phyloP scores from a whole-genome alignment of 2,888 invertebrate species.

The Temnothorax rugatulus region DNA sequence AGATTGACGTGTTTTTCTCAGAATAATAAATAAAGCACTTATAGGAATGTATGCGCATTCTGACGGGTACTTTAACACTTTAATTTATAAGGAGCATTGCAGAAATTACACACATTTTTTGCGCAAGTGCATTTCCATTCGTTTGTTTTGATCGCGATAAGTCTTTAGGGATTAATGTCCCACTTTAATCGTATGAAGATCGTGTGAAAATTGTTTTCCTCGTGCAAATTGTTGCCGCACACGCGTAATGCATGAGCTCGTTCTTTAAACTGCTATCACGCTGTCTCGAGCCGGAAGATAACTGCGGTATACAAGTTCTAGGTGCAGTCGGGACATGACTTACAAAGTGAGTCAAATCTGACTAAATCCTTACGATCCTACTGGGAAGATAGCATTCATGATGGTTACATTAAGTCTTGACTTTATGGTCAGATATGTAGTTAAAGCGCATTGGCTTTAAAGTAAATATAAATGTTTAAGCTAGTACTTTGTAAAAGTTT shows the following conservation, averaged over 20 bases:
- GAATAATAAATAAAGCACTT: conserved; percentile 2
- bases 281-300: conserved; percentile 47
- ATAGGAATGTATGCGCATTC: background rate
- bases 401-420: conserved; percentile 26
- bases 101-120: background rate
- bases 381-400: conserved; percentile 37
- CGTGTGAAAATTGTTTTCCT: conserved; percentile 33
- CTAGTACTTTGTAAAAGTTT: background rate
- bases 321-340: conserved; percentile 39
- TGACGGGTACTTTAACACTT: background rate
- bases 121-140: background rate
- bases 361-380: conserved; percentile 40
- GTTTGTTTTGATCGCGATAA: conserved; percentile 21
- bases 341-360: conserved; percentile 48
- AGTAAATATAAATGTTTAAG: background rate
- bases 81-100: background rate
- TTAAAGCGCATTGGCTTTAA: background rate
- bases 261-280: conserved; percentile 52
- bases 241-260: conserved; percentile 32
- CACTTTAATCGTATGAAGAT: conserved; percentile 22
- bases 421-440: conserved; percentile 11
- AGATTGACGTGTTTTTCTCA: background rate
- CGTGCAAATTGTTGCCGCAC: conserved; percentile 33
- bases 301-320: conserved; percentile 30
- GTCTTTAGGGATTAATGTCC: conserved; percentile 11